phyloP scores from a whole-genome alignment of 2,797 vertebrate genomes.

The Leptatherina wallacei region DNA sequence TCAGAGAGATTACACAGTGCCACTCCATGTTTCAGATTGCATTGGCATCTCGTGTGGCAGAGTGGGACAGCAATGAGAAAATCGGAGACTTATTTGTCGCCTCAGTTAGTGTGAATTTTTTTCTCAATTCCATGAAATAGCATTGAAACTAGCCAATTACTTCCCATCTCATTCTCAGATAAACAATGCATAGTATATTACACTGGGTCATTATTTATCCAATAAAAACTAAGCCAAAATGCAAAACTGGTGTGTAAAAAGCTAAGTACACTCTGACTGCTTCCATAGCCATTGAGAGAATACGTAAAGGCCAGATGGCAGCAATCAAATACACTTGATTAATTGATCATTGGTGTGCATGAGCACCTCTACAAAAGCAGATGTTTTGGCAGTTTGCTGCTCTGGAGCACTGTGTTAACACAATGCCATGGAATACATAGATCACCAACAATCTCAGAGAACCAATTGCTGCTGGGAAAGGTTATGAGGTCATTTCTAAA shows the following conservation, averaged over 20 bases:
- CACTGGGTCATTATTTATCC: neutral
- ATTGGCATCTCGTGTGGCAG: constrained; percentile 89
- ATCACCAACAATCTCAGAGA: neutral
- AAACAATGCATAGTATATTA: neutral
- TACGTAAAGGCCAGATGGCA: neutral
- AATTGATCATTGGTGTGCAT: neutral
- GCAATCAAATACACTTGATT: neutral
- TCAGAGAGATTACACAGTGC: constrained; percentile 94
- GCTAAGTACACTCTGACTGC: neutral
- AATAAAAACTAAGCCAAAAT: neutral
- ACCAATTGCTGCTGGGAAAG: neutral
- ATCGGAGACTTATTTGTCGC: constrained; percentile 96
- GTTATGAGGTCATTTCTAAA: neutral
- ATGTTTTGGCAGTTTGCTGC: neutral
- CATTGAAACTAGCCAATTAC: constrained; percentile 24
- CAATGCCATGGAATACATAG: neutral
- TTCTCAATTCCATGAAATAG: constrained; percentile 9
- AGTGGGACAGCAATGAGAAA: constrained; percentile 93
- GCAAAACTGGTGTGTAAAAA: neutral
- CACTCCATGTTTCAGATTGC: constrained; percentile 98
- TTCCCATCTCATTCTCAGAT: constrained; percentile 5
- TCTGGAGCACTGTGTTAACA: neutral
- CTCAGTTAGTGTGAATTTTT: constrained; percentile 81
- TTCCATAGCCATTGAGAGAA: neutral
- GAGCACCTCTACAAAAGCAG: neutral